These are phyloP conservation scores for Onthophagus sagittarius DNA, from an alignment of 2,888 invertebrate genomes.

Conservation along the genomic window DNA sequence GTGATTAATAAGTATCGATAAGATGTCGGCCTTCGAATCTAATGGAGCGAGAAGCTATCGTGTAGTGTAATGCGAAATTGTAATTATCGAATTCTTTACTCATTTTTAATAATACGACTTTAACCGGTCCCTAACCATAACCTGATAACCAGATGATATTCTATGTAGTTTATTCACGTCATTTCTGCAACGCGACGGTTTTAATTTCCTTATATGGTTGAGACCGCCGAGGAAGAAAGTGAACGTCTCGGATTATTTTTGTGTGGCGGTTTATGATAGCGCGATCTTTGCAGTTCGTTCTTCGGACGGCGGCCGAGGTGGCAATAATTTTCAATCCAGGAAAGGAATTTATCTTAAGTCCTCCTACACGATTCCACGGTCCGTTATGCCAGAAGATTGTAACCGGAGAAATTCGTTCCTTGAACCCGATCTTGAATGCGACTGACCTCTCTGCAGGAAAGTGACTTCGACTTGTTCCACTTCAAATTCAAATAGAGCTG, in stretches of 20 bases:
- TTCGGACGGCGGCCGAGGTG: neutral
- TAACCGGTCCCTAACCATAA: too few species aligned
- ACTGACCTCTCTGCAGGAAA: neutral
- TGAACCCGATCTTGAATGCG: neutral
- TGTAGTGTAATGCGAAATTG: neutral
- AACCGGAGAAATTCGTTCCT: neutral
- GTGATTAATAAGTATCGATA: neutral
- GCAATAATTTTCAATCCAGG: neutral
- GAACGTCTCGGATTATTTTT: neutral
- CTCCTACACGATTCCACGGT: neutral
- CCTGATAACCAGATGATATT: too few species aligned
- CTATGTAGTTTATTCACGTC: too few species aligned
- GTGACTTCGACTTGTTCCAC: neutral
- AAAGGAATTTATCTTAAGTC: neutral
- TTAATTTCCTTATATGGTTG: neutral
- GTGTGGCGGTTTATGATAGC: neutral
- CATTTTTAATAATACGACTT: neutral
- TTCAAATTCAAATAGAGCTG: neutral
- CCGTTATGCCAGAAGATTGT: neutral
- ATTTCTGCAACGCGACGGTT: too few species aligned
- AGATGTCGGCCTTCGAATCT: neutral
- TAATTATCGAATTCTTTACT: neutral
- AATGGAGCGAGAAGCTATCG: neutral
- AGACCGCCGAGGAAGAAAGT: neutral
- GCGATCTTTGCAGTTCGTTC: neutral